Base-by-base conservation (phyloP, 2,888 invertebrate species). In the Sphecodes monilicornis region DNA sequence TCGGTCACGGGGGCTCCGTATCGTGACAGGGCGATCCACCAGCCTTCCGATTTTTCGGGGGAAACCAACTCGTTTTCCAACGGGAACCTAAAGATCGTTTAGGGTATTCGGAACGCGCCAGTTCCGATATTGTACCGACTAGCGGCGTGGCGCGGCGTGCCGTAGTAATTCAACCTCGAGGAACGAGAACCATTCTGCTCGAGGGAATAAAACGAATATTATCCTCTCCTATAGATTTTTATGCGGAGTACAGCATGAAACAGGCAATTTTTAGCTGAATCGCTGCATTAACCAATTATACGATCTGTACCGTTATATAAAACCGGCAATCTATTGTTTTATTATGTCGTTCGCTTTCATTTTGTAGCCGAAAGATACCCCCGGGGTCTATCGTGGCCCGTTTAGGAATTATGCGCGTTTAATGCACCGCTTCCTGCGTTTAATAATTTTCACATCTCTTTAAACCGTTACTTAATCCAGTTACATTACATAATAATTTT, bases 61-160 rank as follows among this genome's bases (percentile, higher is more conserved):
- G 46, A 32, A 57, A 43, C 50, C 57, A 41, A 64, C 5, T 26
- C 39, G 64, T 29, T 57, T 66, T 46, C 46, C 50, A 10, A 41
- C 76, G 43, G 3, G 76, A 66, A 80, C 72, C 41, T 46, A 60
- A 75, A 60, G 82, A 86, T 73, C 64, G 74, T 75, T 50, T 50
- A 29, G 64, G 54, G 60, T 50, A 74, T 66, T 72, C 18, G 57
- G 6, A 26, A 13, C 57, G 57, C 57, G 57, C 5, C 57, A 26
- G n/a, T 11, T n/a, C n/a, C 5, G 26, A 50, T 50, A n/a, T 3
- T 50, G 22, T 50, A n/a, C 50, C n/a, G 50, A n/a, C 3, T 41
- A 41, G 13, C 11, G 36, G 36, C 36, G 36, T 11, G 10, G 41
- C 41, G 50, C 22, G 22, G 22, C 50, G 0, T 18, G 26, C 57